A percentile compares a stretch with the other conserved stretches of the same genome.
Conservation (phyloP, 2,113 vertebrate species). For the Pimephales promelas region DNA sequence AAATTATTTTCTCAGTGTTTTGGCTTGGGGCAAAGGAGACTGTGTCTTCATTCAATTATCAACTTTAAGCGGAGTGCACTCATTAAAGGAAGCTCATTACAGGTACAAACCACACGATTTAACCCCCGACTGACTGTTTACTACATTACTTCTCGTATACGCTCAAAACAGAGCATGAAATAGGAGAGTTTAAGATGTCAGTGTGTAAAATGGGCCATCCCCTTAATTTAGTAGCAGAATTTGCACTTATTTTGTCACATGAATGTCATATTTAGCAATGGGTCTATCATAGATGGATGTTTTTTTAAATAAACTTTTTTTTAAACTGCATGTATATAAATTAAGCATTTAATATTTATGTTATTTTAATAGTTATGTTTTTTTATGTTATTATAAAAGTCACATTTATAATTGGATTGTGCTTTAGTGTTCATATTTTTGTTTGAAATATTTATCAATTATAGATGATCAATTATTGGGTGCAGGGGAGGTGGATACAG, state of each 20-base stretch:
- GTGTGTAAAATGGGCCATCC: not conserved
- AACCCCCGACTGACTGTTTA: slow-evolving; percentile 63
- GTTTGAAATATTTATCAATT: not conserved
- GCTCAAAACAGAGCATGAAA: not conserved
- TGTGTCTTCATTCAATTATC: slow-evolving; percentile 76
- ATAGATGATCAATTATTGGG: too few relatives aligned
- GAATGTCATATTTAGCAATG: not conserved
- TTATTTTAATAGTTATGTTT: too few relatives aligned
- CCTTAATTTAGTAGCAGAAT: not conserved
- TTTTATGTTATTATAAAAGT: too few relatives aligned
- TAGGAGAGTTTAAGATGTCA: not conserved
- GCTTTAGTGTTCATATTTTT: not conserved
- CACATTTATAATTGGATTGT: not conserved
- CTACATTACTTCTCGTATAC: not conserved
- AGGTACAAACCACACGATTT: slow-evolving; percentile 65
- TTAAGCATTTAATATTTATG: too few relatives aligned
- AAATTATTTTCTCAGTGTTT: slow-evolving; percentile 60
- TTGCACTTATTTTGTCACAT: not conserved
- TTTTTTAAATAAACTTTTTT: too few relatives aligned
- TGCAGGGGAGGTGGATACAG: too few relatives aligned
- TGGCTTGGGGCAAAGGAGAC: slow-evolving; percentile 64
- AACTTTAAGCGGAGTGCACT: slow-evolving; percentile 73
- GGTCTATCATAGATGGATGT: too few relatives aligned
- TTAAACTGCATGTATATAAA: too few relatives aligned
- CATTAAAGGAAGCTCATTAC: slow-evolving; percentile 78